Conservation (phyloP, 2,797 vertebrate genomes). For the Capromys pilorides region DNA sequence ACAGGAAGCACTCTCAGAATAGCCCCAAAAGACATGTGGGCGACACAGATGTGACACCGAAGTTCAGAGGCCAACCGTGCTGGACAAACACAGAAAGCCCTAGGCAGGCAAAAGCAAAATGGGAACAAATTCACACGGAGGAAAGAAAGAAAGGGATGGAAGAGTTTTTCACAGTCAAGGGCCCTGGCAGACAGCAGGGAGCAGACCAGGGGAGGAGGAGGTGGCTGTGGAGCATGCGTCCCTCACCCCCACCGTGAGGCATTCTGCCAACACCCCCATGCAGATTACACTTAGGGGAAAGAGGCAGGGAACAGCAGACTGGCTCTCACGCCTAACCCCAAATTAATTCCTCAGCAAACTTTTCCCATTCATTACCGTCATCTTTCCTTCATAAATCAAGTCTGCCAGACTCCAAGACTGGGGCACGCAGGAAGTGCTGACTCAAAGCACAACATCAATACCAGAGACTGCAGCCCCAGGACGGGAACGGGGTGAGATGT, state of each 20-base stretch:
- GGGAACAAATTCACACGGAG: neutral
- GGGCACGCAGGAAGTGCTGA: conserved; percentile 82
- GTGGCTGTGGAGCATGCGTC: neutral
- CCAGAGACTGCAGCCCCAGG: conserved; percentile 59
- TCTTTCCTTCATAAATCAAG: conserved; percentile 60
- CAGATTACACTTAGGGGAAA: neutral
- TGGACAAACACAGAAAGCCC: neutral
- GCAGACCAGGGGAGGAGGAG: neutral
- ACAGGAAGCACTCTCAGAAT: neutral
- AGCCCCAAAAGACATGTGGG: neutral
- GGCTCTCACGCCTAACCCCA: neutral
- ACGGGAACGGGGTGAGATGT: conserved; percentile 47
- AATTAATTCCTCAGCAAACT: conserved; percentile 35
- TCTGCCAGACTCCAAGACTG: conserved; percentile 49
- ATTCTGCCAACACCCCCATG: neutral
- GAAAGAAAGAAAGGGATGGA: neutral
- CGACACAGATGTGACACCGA: neutral
- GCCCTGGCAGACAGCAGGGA: neutral
- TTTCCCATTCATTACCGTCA: neutral
- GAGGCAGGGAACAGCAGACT: neutral
- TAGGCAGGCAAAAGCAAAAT: neutral
- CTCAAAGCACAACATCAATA: conserved; percentile 73
- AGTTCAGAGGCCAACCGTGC: too few species aligned
- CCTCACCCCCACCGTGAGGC: neutral
- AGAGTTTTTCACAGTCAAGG: neutral